These are phyloP conservation scores for Metopia argyrocephala DNA, from an alignment of 2,888 invertebrate species.

Conservation along the genomic window DNA sequence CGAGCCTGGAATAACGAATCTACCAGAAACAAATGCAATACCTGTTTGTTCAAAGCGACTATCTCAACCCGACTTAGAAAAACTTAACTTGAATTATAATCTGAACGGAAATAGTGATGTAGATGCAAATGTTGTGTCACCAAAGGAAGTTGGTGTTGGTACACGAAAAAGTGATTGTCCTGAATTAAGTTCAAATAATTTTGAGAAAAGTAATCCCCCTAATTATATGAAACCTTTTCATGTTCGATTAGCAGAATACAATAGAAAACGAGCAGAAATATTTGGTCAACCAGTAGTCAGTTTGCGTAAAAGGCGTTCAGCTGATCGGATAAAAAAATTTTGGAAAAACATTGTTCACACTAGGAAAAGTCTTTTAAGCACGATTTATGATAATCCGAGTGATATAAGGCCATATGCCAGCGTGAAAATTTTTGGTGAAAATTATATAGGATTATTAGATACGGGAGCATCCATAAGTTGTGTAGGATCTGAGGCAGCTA, in stretches of 20 bases:
- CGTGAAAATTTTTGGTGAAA: neutral
- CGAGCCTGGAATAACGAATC: neutral
- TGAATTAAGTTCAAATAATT: neutral
- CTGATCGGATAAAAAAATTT: neutral
- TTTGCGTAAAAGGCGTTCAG: neutral
- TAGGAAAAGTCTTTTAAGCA: neutral
- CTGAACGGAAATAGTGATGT: too few relatives aligned
- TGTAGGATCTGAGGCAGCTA: neutral
- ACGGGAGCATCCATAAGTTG: too few relatives aligned
- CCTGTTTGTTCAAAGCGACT: neutral
- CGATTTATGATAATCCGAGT: constrained; percentile 8
- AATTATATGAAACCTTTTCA: constrained; percentile 3
- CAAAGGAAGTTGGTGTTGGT: too few relatives aligned
- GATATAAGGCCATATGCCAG: constrained; percentile 14
- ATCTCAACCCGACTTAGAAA: neutral
- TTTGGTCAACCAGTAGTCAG: neutral
- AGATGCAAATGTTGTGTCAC: too few relatives aligned
- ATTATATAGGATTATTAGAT: too few relatives aligned
- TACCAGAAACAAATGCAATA: neutral
- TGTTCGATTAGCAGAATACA: constrained; percentile 7
- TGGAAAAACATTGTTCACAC: neutral
- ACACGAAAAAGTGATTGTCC: too few relatives aligned
- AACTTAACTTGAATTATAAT: neutral
- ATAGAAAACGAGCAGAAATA: neutral
- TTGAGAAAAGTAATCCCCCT: neutral